Evolutionary conservation across 2,888 invertebrate genomes (phyloP).

Genomic region (Chloroclysta siterata): DNA sequence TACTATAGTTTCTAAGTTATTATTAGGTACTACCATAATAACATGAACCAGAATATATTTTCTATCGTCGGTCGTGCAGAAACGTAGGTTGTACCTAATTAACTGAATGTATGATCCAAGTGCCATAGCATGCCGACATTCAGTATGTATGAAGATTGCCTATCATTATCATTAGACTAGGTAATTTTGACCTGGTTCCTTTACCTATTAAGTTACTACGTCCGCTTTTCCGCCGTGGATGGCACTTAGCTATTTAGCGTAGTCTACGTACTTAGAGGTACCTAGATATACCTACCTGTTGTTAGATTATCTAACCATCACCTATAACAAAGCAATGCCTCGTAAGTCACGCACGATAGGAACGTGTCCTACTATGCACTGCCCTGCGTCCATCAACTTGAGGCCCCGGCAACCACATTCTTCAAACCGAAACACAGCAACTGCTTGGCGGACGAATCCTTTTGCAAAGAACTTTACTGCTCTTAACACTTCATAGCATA

Average conservation of each 20-base stretch:
- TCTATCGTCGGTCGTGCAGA: neutral
- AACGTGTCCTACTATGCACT: no score
- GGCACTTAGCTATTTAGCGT: neutral
- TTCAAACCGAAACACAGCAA: no score
- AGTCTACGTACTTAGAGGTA: neutral
- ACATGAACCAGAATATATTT: neutral
- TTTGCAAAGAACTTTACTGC: no score
- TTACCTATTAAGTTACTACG: slow-evolving; percentile 9
- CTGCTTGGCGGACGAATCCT: no score
- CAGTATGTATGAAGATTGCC: slow-evolving; percentile 8
- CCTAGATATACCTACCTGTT: neutral
- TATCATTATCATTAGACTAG: slow-evolving; percentile 20
- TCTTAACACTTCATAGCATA: no score
- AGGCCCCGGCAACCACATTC: no score
- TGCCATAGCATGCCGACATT: neutral
- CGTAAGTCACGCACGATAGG: no score
- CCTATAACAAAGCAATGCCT: no score
- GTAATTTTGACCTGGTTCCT: slow-evolving; percentile 25
- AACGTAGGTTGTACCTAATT: neutral
- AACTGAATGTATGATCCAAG: neutral
- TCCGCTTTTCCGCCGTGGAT: neutral
- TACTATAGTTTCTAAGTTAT: no score
- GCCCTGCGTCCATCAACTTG: no score
- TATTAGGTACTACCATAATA: no score
- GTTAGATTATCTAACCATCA: no score